Evolutionary conservation across 2,113 vertebrate genomes (phyloP).

Genomic region (Cyanoramphus novaezelandiae): DNA sequence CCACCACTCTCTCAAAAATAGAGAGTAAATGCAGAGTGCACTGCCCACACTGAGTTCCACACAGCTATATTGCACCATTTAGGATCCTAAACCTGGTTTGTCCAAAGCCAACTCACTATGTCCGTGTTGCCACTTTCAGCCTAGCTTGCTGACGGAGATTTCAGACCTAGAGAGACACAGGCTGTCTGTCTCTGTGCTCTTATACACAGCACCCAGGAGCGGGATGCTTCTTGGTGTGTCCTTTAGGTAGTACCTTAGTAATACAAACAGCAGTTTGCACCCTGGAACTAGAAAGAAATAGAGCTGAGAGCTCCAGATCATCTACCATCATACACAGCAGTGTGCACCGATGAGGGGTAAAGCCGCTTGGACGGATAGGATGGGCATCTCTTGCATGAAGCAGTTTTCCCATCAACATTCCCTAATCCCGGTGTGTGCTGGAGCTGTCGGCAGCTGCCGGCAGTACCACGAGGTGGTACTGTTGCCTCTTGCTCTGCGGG

Average conservation of each 20-base stretch:
- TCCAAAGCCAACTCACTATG: not conserved
- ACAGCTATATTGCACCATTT: fast-evolving
- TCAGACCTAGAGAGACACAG: fast-evolving
- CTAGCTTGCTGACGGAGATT: not conserved
- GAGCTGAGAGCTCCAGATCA: not conserved
- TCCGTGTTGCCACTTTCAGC: not conserved
- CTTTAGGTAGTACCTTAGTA: not conserved
- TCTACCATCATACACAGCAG: fast-evolving
- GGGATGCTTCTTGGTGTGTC: fast-evolving
- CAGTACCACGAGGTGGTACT: not conserved
- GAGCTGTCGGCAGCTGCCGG: not conserved
- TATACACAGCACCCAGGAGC: fast-evolving
- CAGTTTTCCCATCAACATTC: fast-evolving
- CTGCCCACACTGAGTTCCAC: not conserved
- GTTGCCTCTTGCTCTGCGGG: not conserved
- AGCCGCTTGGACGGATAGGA: fast-evolving
- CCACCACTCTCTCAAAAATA: not conserved
- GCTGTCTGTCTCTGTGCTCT: not conserved
- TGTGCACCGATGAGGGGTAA: fast-evolving
- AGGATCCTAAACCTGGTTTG: not conserved
- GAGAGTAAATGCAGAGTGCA: not conserved
- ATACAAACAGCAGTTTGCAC: not conserved
- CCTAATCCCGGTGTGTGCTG: fast-evolving
- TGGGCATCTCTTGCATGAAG: fast-evolving
- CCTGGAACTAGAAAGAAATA: not conserved